phyloP scores from a whole-genome alignment of 2,888 invertebrate species.

The Meliscaeva auricollis region DNA sequence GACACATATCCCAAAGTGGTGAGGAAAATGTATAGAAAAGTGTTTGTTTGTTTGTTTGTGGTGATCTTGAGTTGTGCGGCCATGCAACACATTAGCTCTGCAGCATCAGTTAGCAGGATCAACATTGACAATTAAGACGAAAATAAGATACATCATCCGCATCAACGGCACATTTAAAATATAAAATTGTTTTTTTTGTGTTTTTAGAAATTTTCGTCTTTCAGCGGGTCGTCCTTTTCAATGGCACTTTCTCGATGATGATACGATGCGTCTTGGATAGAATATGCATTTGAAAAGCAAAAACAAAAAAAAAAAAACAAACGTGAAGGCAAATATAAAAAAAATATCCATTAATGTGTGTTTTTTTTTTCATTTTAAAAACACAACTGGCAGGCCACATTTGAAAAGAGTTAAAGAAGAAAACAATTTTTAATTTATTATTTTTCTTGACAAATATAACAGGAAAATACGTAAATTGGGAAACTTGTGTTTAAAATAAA shows the following conservation, averaged over 20 bases:
- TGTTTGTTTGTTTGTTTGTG: conserved; percentile 46
- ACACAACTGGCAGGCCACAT: not conserved
- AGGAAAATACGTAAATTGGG: no score
- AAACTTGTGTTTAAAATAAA: no score
- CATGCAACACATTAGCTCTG: conserved; percentile 36
- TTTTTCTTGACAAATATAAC: no score
- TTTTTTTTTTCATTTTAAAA: not conserved
- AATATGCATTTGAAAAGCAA: conserved; percentile 5
- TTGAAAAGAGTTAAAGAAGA: no score
- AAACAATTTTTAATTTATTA: no score
- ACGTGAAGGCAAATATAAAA: not conserved
- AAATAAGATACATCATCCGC: conserved; percentile 44
- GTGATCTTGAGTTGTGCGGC: conserved; percentile 49
- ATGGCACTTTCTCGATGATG: conserved; percentile 16
- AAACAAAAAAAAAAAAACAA: not conserved
- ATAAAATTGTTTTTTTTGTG: conserved; percentile 18
- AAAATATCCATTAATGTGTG: not conserved
- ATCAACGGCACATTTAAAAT: conserved; percentile 27
- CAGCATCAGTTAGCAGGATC: conserved; percentile 38
- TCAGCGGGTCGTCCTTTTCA: conserved; percentile 50
- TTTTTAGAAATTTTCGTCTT: conserved; percentile 13
- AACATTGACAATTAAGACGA: conserved; percentile 58
- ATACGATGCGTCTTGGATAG: not conserved
- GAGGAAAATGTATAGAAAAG: conserved; percentile 38
- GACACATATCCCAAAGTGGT: conserved; percentile 60